These are phyloP conservation scores for Macrophya annulata DNA, from an alignment of 2,888 invertebrate genomes.

Conservation along the genomic window DNA sequence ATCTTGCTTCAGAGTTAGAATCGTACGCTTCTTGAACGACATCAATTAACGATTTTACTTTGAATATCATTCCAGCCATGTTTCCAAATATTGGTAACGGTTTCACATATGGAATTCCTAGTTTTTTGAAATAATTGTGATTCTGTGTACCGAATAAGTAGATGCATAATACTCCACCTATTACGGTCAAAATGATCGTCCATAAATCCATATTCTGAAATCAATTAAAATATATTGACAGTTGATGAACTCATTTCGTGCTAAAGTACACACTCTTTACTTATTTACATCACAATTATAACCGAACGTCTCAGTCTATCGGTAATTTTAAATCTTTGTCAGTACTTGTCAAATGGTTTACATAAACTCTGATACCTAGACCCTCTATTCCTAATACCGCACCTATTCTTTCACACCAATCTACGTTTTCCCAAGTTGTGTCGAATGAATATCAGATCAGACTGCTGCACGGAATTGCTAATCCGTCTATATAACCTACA, in stretches of 20 bases:
- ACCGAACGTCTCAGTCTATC: too few relatives aligned
- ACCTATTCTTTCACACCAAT: too few relatives aligned
- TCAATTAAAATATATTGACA: background rate
- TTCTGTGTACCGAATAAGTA: slow-evolving; percentile 45
- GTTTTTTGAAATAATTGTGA: slow-evolving; percentile 41
- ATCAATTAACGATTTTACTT: background rate
- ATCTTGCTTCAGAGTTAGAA: slow-evolving; percentile 64
- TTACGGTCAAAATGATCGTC: background rate
- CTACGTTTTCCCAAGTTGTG: background rate
- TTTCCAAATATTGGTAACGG: slow-evolving; percentile 63
- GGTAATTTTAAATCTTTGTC: too few relatives aligned
- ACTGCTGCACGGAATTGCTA: background rate
- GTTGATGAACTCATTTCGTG: background rate
- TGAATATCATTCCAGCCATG: slow-evolving; percentile 57
- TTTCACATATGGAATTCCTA: slow-evolving; percentile 61
- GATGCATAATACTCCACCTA: background rate
- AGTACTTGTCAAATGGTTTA: too few relatives aligned
- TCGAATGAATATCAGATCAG: background rate
- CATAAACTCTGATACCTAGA: too few relatives aligned
- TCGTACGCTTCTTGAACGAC: background rate
- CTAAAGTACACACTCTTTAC: background rate
- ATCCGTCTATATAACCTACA: background rate
- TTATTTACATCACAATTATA: too few relatives aligned
- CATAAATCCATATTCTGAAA: background rate
- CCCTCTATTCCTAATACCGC: too few relatives aligned